phyloP scores from a whole-genome alignment of 1,140 invertebrate genomes.

The Nilaparvata lugens region DNA sequence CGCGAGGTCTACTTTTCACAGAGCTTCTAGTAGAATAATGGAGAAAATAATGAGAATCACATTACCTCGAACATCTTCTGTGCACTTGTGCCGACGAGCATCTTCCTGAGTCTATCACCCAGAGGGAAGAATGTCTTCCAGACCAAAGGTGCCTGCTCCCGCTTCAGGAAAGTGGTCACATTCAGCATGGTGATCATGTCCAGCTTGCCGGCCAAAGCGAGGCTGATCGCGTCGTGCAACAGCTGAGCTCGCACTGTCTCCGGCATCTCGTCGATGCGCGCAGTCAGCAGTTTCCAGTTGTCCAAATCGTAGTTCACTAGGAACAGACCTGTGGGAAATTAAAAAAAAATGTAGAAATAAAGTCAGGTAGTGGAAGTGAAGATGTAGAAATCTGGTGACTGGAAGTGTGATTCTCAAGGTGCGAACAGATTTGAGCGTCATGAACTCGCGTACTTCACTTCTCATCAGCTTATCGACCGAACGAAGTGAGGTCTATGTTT shows the following conservation, averaged over 20 bases:
- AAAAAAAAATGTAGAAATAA: background rate
- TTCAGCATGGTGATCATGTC: slow-evolving; percentile 58
- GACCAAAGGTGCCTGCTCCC: slow-evolving; percentile 58
- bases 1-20: no score
- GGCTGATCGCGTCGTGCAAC: slow-evolving; percentile 66
- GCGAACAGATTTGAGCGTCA: no score
- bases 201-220: slow-evolving; percentile 65
- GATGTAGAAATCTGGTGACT: no score
- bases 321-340: slow-evolving; percentile 52
- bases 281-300: slow-evolving; percentile 66
- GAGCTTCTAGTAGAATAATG: no score
- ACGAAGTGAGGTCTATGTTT: no score
- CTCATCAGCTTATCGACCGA: no score
- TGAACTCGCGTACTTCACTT: no score
- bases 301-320: slow-evolving; percentile 68
- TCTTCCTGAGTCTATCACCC: slow-evolving; percentile 63
- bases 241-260: slow-evolving; percentile 61
- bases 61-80: slow-evolving; percentile 23
- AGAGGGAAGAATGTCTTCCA: slow-evolving; percentile 44
- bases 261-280: slow-evolving; percentile 47
- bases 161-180: slow-evolving; percentile 61
- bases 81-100: slow-evolving; percentile 45
- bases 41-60: background rate
- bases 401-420: no score
- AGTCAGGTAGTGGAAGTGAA: no score